phyloP scores from a whole-genome alignment of 2,113 vertebrate genomes.

The Brachionichthys hirsutus region DNA sequence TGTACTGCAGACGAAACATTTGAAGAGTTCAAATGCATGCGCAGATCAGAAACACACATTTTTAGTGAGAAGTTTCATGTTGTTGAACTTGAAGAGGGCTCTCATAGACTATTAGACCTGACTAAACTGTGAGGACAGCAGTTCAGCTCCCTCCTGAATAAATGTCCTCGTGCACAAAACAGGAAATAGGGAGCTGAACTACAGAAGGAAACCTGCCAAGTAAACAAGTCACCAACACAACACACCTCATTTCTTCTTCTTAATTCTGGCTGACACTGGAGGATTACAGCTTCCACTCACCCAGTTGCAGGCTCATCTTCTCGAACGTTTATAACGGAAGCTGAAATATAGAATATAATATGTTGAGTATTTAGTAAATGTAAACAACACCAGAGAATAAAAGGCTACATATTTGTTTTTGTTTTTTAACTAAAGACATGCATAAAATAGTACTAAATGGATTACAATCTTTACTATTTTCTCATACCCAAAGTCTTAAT shows the following conservation, averaged over 20 bases:
- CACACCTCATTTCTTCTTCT: neutral
- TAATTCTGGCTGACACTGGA: neutral
- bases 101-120: too few species aligned
- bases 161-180: neutral
- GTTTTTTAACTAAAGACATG: too few species aligned
- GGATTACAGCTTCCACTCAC: slow-evolving; percentile 59
- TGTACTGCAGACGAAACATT: slow-evolving; percentile 46
- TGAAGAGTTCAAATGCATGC: neutral
- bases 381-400: too few species aligned
- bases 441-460: too few species aligned
- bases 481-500: too few species aligned
- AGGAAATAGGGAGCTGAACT: neutral
- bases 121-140: too few species aligned
- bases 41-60: too few species aligned
- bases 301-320: slow-evolving; percentile 26
- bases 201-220: neutral
- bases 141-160: neutral
- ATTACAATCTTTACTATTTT: too few species aligned
- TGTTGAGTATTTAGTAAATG: neutral
- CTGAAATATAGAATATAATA: slow-evolving; percentile 54
- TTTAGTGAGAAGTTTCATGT: too few species aligned
- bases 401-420: too few species aligned
- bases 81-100: too few species aligned
- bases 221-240: neutral
- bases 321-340: slow-evolving; percentile 46